Evolutionary conservation across 1,140 invertebrate species (phyloP).

Genomic region (Ditylenchus dipsaci): DNA sequence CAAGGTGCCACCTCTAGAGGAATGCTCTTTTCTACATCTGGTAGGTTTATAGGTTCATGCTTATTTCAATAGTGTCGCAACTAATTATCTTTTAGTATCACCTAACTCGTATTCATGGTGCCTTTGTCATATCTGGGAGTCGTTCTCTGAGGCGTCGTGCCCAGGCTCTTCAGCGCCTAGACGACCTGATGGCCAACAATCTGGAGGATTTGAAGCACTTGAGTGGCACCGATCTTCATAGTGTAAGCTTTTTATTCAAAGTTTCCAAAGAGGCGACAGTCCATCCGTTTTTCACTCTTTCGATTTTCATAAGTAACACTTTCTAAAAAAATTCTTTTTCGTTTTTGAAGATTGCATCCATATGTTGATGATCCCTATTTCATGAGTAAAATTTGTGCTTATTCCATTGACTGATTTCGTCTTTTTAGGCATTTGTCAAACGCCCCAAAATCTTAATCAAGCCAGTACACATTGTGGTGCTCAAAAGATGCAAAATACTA

Average conservation of each 20-base stretch:
- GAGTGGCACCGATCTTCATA: constrained; percentile 27
- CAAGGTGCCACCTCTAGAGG: background rate
- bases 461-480: too few species aligned
- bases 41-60: background rate
- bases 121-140: constrained; percentile 9
- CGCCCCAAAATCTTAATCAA: too few species aligned
- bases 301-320: too few species aligned
- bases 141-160: constrained; percentile 15
- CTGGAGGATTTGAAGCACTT: constrained; percentile 19
- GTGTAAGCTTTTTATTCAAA: constrained; percentile 16
- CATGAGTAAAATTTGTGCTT: too few species aligned
- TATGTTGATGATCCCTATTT: background rate
- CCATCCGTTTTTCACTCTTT: too few species aligned
- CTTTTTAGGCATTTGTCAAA: too few species aligned
- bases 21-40: background rate
- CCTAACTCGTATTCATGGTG: constrained; percentile 29
- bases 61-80: constrained; percentile 1
- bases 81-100: constrained; percentile 30
- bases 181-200: constrained; percentile 8
- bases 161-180: constrained; percentile 18
- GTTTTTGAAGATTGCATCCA: constrained; percentile 4
- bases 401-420: too few species aligned
- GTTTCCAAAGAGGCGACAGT: too few species aligned
- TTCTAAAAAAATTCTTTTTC: too few species aligned
- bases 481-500: too few species aligned